Percentiles rank a stretch among this genome's conserved stretches.
phyloP scores from a whole-genome alignment of 2,797 vertebrate species.

The Anolis apletophallus region DNA sequence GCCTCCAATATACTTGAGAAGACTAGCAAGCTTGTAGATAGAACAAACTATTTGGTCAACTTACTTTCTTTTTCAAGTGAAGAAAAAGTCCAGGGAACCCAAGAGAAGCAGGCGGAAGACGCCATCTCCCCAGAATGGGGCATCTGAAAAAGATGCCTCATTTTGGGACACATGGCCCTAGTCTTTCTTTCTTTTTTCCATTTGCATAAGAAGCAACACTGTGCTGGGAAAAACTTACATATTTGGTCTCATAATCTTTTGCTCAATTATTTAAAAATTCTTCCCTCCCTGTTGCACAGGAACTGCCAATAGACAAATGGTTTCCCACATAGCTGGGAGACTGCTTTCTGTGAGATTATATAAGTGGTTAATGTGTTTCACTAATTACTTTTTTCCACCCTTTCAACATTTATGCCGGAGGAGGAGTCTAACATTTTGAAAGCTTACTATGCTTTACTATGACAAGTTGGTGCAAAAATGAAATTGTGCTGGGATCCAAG shows the following conservation, averaged over 20 bases:
- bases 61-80: background rate
- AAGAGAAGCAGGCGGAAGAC: background rate
- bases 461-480: background rate
- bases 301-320: background rate
- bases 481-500: background rate
- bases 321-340: background rate
- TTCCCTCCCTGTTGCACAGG: background rate
- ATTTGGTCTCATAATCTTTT: background rate
- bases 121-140: too few species aligned
- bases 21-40: too few species aligned
- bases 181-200: background rate
- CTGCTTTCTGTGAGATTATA: background rate
- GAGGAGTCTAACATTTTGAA: background rate
- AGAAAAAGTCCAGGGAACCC: background rate
- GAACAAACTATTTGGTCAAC: background rate
- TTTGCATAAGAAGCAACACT: background rate
- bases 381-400: conserved; percentile 11
- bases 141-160: too few species aligned
- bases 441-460: conserved; percentile 1
- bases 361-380: background rate
- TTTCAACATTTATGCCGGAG: conserved; percentile 9
- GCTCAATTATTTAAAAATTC: background rate
- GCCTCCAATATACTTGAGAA: too few species aligned
- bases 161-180: too few species aligned
- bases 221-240: background rate